Evolutionary conservation across 2,113 vertebrate genomes (phyloP).

Genomic region (Riparia riparia): DNA sequence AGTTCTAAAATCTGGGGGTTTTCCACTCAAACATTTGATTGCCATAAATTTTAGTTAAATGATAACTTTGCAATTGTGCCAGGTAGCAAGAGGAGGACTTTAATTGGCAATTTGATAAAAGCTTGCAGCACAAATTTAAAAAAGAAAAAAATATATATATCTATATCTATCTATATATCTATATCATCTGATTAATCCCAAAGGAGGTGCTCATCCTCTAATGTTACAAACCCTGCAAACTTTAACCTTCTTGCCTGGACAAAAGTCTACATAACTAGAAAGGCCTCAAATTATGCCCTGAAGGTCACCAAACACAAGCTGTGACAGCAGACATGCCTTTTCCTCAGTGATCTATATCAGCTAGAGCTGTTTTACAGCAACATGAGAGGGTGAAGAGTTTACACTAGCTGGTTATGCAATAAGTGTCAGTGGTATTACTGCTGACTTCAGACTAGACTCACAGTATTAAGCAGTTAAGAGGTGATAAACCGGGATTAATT

Average conservation of each 20-base stretch:
- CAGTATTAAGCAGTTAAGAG: slow-evolving; percentile 76
- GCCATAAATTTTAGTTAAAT: background rate
- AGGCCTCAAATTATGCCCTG: background rate
- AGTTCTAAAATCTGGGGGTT: background rate
- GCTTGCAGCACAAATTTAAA: background rate
- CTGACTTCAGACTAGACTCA: slow-evolving; percentile 72
- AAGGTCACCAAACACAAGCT: background rate
- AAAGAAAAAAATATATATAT: no score
- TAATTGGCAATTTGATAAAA: background rate
- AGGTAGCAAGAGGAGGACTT: background rate
- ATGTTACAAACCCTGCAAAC: background rate
- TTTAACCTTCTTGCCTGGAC: background rate
- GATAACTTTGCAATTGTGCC: background rate
- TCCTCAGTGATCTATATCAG: background rate
- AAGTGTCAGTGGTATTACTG: slow-evolving; percentile 52
- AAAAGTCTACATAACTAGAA: background rate
- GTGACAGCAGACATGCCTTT: background rate
- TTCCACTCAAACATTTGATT: background rate
- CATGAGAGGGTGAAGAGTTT: slow-evolving; percentile 20
- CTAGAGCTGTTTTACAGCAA: background rate
- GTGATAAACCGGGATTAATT: slow-evolving; percentile 81
- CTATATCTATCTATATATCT: no score
- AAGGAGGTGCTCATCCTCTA: background rate
- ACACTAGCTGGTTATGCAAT: slow-evolving; percentile 37
- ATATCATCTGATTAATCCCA: background rate